A percentile compares a stretch with the other conserved stretches of the same genome.
Evolutionary conservation across 2,113 vertebrate genomes (phyloP).

Genomic region (Scomber colias): DNA sequence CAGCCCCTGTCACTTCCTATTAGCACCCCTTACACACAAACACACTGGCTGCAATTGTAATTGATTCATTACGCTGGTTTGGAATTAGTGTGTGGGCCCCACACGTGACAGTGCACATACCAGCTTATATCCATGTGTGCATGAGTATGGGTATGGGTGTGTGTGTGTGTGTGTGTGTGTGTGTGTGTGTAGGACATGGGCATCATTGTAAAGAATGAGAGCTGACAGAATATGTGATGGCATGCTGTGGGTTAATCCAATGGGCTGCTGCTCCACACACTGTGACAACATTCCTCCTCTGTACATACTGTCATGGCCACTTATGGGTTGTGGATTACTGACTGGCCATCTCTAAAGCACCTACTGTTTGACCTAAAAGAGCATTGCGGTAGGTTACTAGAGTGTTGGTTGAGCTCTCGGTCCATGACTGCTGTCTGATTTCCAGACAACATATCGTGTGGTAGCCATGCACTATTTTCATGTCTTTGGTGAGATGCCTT

Average conservation of each 20-base stretch:
- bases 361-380: slow-evolving; percentile 22
- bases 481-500: too few species aligned
- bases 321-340: slow-evolving; percentile 23
- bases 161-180: slow-evolving; percentile 11
- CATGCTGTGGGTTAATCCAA: slow-evolving; percentile 70
- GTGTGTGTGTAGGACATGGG: slow-evolving; percentile 30
- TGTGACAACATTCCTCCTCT: slow-evolving; percentile 68
- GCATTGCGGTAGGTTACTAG: slow-evolving; percentile 8
- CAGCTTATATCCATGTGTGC: slow-evolving; percentile 12
- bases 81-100: slow-evolving; percentile 7
- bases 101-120: slow-evolving; percentile 16
- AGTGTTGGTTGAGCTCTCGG: background rate
- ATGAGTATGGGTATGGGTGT: background rate
- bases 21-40: slow-evolving; percentile 67
- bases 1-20: slow-evolving; percentile 82
- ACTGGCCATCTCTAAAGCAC: slow-evolving; percentile 13
- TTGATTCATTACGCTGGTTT: slow-evolving; percentile 70
- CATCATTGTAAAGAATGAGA: slow-evolving; percentile 61
- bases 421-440: too few species aligned
- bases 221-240: slow-evolving; percentile 65
- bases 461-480: too few species aligned
- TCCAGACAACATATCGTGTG: too few species aligned
- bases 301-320: slow-evolving; percentile 47
- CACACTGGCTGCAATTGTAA: slow-evolving; percentile 67
- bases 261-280: slow-evolving; percentile 60